Evolutionary conservation across 1,140 invertebrate species (phyloP).

Genomic region (Telenomus remus): DNA sequence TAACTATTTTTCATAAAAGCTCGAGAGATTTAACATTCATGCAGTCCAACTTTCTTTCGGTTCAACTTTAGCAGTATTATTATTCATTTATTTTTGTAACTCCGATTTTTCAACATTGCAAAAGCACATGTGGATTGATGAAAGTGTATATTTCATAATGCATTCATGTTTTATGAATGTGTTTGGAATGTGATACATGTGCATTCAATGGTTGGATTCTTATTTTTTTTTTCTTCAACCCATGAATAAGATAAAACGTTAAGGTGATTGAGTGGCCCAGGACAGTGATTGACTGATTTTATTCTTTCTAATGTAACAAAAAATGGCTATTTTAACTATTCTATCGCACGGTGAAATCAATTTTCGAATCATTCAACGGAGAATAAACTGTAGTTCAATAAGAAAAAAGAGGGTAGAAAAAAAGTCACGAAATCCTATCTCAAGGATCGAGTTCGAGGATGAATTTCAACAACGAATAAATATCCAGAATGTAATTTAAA

Average conservation of each 20-base stretch:
- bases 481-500: too few species aligned
- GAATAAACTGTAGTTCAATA: neutral
- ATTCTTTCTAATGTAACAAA: conserved; percentile 2
- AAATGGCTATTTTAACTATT: conserved; percentile 1
- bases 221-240: conserved; percentile 28
- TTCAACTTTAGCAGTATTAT: neutral
- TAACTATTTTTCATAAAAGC: too few species aligned
- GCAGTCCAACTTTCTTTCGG: neutral
- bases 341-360: neutral
- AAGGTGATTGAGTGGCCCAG: conserved; percentile 13
- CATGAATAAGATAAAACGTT: conserved; percentile 19
- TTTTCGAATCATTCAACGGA: neutral
- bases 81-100: neutral
- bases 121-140: neutral
- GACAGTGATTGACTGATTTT: conserved; percentile 31
- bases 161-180: conserved; percentile 29
- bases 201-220: conserved; percentile 12
- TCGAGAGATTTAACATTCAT: too few species aligned
- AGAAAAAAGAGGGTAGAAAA: too few species aligned
- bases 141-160: conserved; percentile 18
- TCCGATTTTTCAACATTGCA: neutral
- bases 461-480: too few species aligned
- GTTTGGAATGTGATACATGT: conserved; percentile 28
- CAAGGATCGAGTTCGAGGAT: too few species aligned
- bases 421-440: too few species aligned